These are phyloP conservation scores for Siniperca obscura DNA, from an alignment of 2,797 vertebrate species.

Conservation along the genomic window DNA sequence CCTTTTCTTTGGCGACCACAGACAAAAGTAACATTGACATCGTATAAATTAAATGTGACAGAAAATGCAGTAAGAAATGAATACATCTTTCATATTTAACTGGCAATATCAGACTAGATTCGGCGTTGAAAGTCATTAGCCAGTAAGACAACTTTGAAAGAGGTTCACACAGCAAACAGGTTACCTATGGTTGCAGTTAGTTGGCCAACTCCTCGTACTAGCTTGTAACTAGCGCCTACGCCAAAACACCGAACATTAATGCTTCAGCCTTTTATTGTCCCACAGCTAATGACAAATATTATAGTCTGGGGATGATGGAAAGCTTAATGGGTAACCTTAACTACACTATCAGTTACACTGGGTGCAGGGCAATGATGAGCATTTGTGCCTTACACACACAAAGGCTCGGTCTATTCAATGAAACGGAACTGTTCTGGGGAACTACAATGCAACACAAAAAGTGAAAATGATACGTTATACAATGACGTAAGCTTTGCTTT, in stretches of 20 bases:
- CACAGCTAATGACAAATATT: background rate
- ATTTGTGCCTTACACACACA: constrained; percentile 67
- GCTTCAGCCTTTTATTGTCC: constrained; percentile 26
- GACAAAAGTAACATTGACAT: constrained; percentile 43
- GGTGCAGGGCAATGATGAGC: constrained; percentile 32
- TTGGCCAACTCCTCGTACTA: constrained; percentile 68
- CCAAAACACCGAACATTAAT: constrained; percentile 20
- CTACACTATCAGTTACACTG: background rate
- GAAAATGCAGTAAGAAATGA: background rate
- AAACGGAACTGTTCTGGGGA: constrained; percentile 73
- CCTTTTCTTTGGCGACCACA: constrained; percentile 55
- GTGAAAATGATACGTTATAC: constrained; percentile 64
- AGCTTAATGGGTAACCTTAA: background rate
- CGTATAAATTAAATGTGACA: background rate
- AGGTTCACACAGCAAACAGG: constrained; percentile 77
- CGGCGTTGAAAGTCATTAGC: background rate
- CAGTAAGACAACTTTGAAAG: constrained; percentile 65
- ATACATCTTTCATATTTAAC: background rate
- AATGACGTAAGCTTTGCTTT: constrained; percentile 48
- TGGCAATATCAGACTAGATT: accelerated
- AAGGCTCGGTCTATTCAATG: constrained; percentile 80
- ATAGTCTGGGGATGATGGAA: background rate
- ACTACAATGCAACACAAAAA: constrained; percentile 72
- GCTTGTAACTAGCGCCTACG: constrained; percentile 47
- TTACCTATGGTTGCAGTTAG: constrained; percentile 68